Conservation (phyloP, 1,140 invertebrate species). For the Epicauta chinensis region DNA sequence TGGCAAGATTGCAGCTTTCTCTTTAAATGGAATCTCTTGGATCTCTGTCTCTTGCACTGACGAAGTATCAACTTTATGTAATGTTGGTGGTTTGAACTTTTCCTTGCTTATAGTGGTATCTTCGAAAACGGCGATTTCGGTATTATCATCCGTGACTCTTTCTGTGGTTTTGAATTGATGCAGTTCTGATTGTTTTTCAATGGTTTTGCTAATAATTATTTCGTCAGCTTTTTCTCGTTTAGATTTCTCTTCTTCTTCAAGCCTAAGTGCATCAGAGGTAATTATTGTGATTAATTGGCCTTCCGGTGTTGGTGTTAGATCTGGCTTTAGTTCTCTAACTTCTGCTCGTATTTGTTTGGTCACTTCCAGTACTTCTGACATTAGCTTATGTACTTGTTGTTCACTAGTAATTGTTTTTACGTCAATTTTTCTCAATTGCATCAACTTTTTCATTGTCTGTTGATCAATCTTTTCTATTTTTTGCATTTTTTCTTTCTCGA, state of each 20-base stretch:
- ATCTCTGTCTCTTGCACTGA: too few species aligned
- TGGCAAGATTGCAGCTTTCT: too few species aligned
- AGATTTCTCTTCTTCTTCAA: too few species aligned
- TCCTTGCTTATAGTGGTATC: too few species aligned
- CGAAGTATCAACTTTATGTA: too few species aligned
- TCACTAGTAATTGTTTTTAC: slow-evolving; percentile 26
- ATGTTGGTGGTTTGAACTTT: too few species aligned
- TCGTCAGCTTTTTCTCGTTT: neutral
- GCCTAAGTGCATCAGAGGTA: too few species aligned
- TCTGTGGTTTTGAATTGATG: too few species aligned
- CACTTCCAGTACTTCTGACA: slow-evolving; percentile 47
- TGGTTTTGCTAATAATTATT: neutral
- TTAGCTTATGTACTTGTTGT: slow-evolving; percentile 44
- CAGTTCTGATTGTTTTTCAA: too few species aligned
- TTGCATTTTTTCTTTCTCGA: slow-evolving; percentile 9
- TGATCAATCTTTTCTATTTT: slow-evolving; percentile 1
- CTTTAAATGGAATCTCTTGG: too few species aligned
- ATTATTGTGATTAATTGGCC: slow-evolving; percentile 35
- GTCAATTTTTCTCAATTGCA: neutral
- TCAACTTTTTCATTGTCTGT: slow-evolving; percentile 5
- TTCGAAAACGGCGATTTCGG: too few species aligned
- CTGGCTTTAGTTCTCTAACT: slow-evolving; percentile 49
- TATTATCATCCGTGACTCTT: too few species aligned
- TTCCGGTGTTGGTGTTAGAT: slow-evolving; percentile 48
- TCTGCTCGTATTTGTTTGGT: slow-evolving; percentile 48